phyloP scores from a whole-genome alignment of 2,797 vertebrate species.

The Ambastaia sidthimunki region DNA sequence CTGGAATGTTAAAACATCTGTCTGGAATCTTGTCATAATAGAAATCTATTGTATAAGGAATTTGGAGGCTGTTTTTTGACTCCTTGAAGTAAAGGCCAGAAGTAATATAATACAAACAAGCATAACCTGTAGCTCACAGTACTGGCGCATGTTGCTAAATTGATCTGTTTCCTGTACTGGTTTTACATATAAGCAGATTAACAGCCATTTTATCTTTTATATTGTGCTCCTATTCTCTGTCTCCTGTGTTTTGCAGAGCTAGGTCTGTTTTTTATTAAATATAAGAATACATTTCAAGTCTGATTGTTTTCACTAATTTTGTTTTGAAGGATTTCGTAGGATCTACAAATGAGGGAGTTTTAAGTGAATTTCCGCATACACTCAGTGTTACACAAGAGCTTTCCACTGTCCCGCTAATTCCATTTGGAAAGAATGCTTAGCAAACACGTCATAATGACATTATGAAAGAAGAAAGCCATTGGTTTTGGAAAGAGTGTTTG shows the following conservation, averaged over 20 bases:
- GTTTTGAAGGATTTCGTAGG: conserved; percentile 23
- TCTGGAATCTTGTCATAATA: conserved; percentile 10
- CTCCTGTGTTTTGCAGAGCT: neutral
- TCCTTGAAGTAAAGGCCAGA: conserved; percentile 15
- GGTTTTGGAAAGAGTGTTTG: neutral
- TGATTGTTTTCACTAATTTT: conserved; percentile 16
- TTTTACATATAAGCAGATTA: conserved; percentile 5
- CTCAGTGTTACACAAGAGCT: neutral
- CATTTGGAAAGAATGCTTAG: conserved; percentile 36
- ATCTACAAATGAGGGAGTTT: conserved; percentile 23
- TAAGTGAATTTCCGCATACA: neutral
- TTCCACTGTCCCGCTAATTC: neutral
- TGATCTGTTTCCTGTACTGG: conserved; percentile 12
- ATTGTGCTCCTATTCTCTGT: neutral
- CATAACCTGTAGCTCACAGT: neutral
- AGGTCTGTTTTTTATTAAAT: conserved; percentile 7
- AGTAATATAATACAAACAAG: conserved; percentile 6
- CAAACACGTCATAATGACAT: neutral
- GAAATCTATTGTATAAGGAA: conserved; percentile 17
- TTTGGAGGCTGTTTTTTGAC: conserved; percentile 2
- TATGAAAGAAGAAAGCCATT: neutral
- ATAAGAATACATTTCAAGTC: conserved; percentile 22
- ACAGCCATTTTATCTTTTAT: neutral
- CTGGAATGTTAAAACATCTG: neutral
- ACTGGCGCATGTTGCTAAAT: conserved; percentile 12